Evolutionary conservation across 2,888 invertebrate species (phyloP), one percentile per base, ranked within the genome.

Genomic region (Mythimna impura): DNA sequence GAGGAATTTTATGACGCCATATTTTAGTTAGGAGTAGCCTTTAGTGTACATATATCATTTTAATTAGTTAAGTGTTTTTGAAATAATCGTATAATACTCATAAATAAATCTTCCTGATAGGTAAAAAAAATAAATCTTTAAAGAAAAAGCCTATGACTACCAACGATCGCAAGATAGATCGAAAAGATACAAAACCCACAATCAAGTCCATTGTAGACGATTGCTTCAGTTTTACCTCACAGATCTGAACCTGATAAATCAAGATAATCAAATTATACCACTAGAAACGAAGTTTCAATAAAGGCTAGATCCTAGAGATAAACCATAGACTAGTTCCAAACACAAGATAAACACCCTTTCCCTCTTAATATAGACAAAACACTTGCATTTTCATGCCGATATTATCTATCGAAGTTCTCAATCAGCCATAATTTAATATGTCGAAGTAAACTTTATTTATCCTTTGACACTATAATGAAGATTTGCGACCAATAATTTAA

Each of bases 241-340:
- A 62, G 66, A 75, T 80, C 57, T 22, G 3, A 70, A 17, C 2
- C 36, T 10, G 80, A 80, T 80, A 80, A n/a, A 2, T 2, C 61
- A n/a, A 83, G 76, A 81, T 81, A 75, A 80, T 83, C 60, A 70
- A 80, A 68, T 80, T 71, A 81, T 74, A 58, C 47, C 7, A 55
- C 58, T 57, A 71, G 76, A 58, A 57, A 71, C 76, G 65, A 66
- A 72, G 83, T 71, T 75, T 65, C 75, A 74, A 67, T 75, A 83
- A 83, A 81, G 81, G 76, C 76, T 83, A 76, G 84, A 81, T 81
- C 10, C 36, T 66, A 71, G 78, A 71, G 82, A 79, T 82, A 78
- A 66, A 66, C 47, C 9, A 25, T 12, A 55, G 25, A 61, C 60
- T 36, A 36, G 81, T 76, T 60, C 55, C 52, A 52, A 80, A 64